Evolutionary conservation across 2,113 vertebrate genomes (phyloP).

Genomic region (Condylura cristata): DNA sequence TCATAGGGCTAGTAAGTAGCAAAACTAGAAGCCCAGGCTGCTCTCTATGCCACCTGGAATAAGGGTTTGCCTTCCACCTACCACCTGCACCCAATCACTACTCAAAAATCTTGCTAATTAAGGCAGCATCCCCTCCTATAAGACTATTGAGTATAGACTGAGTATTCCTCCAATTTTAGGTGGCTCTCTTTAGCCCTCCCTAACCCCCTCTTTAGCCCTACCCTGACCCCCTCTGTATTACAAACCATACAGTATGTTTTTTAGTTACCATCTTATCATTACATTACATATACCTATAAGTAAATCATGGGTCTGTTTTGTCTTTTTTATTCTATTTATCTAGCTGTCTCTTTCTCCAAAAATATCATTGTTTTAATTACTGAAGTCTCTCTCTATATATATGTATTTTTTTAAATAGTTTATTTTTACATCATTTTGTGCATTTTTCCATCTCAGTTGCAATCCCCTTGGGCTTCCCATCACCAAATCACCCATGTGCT

Average conservation of each 20-base stretch:
- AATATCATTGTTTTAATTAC: too few relatives aligned
- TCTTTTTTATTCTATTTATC: too few relatives aligned
- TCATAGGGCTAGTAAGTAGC: slow-evolving; percentile 10
- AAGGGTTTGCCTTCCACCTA: neutral
- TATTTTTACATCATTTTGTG: too few relatives aligned
- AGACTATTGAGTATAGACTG: neutral
- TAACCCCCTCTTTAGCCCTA: neutral
- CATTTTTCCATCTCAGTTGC: too few relatives aligned
- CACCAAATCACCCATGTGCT: too few relatives aligned
- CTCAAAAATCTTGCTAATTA: slow-evolving; percentile 14
- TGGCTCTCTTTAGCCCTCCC: neutral
- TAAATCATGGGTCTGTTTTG: too few relatives aligned
- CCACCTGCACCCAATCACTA: neutral
- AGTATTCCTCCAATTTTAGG: neutral
- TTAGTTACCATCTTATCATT: too few relatives aligned
- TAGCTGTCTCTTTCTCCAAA: too few relatives aligned
- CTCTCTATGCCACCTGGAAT: neutral
- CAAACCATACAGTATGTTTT: neutral
- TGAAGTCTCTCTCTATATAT: too few relatives aligned
- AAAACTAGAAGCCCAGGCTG: neutral
- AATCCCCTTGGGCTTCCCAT: too few relatives aligned
- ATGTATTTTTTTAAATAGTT: too few relatives aligned
- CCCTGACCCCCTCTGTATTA: neutral
- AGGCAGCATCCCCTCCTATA: neutral
- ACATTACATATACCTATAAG: too few relatives aligned